Evolutionary conservation across 2,797 vertebrate genomes (phyloP), one percentile per base, ranked within the genome.

Genomic region (Enteromius paludinosus): DNA sequence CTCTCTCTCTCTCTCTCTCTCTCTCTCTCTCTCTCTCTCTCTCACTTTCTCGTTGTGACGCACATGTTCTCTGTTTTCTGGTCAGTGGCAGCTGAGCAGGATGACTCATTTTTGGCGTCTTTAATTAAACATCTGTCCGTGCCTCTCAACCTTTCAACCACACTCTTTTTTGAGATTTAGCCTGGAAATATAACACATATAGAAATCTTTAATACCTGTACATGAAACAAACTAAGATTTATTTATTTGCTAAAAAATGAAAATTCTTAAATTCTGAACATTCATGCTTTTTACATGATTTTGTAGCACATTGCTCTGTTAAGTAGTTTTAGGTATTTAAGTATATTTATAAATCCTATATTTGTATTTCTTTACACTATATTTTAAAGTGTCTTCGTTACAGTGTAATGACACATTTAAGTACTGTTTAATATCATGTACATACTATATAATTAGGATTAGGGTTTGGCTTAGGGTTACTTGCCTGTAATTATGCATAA

Each of bases 81-180:
- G 54, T 77, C 65, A 77, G 73, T 68, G 43, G 43, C 41, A 77
- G 81, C 45, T 76, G 64, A 82, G 75, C 65, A 78, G 56, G 75
- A 74, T 72, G 80, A 82, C 61, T 79, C 61, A 82, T 78, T 85
- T 78, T 83, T 66, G 59, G 75, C 33, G 12, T 72, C 71, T 79
- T 86, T 83, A 79, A 83, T 83, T 83, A 86, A 79, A 86, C 70
- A 83, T 86, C 77, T 79, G 62, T 80, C 41, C n/a, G 4, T 14
- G 41, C 17, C 10, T 43, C 72, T 52, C 11, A 12, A 43, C 28
- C 61, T n/a, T 2, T 54, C 8, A 54, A 35, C 30, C 45, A 65
- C 0, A 0, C 61, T 59, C 18, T 20, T 41, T 12, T 33, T 28
- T 61, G n/a, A 71, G 23, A 64, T 52, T 81, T 23, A 76, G 11